Base-by-base conservation (phyloP, 2,113 vertebrate genomes). In the Prinia subflava region DNA sequence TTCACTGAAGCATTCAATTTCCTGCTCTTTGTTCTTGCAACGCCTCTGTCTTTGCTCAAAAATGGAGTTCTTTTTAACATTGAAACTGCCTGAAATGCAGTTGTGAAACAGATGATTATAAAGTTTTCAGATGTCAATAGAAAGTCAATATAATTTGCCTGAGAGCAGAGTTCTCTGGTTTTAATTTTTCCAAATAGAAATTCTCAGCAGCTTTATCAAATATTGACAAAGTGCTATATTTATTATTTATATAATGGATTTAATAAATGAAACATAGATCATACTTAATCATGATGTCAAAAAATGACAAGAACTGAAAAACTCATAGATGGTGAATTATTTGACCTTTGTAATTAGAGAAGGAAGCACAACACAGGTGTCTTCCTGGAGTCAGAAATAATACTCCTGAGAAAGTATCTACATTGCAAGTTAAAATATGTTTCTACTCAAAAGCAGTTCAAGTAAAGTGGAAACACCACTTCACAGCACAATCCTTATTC, bases 301-400 rank as follows among this genome's bases (percentile, higher is more conserved):
- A 94, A 97, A 95, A 92, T 87, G 74, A 85, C 65, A 92, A 96
- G 79, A 95, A 77, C 68, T 74, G 83, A 96, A 97, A 90, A 94
- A 73, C 73, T 80, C 52, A 52, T 77, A 86, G 14, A 31, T 71
- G 19, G 11, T 81, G 87, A 95, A 95, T 87, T 92, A 55, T 81
- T 92, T 97, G 94, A 97, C 95, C 96, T 95, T 80, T 82, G 89
- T 83, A 97, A 96, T 97, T 86, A 24, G 50, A 88, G 60, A 89
- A 88, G 89, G 83, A 97, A 96, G 89, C 82, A 71, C 63, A 70
- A 90, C 47, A 69, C 97, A 98, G 98, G 95, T 98, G 97, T 97
- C 95, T 96, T 97, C 90, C 96, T 95, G 95, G 50, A 89, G 47
- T 94, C 89, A 96, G 90, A 6, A 65, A 67, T 92, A 94, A 91